Evolutionary conservation across 2,113 vertebrate species (phyloP), one percentile per base, ranked within the genome.

Genomic region (Ramphastos sulfuratus): DNA sequence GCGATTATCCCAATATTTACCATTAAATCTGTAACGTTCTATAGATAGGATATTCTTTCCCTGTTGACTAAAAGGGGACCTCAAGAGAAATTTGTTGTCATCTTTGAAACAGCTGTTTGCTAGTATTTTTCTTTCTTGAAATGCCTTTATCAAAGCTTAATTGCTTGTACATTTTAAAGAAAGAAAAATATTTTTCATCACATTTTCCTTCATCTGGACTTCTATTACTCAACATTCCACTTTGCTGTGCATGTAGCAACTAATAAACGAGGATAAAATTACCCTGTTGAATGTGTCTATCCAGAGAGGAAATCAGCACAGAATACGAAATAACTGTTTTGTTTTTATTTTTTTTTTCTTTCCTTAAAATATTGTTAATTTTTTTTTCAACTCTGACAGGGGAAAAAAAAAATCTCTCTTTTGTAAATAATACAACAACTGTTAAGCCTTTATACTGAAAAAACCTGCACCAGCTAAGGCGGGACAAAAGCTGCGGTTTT

Each of bases 401-500:
- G n/a, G n/a, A n/a, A n/a, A n/a, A n/a, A n/a, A n/a, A n/a, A n/a
- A n/a, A n/a, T 39, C n/a, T 63, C 12, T 15, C 37, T 64, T 79
- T 79, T 28, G 30, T 52, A n/a, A 77, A 72, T 60, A 44, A 63
- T 7, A 50, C 65, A 23, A 54, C 65, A 77, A 61, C 52, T 72
- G 31, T 74, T 80, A 48, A 92, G 65, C 66, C 63, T 94, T 63
- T 48, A 64, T 89, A 78, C 21, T 7, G 52, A 31, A 66, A 86
- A 56, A 71, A 86, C 12, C n/a, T 30, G 83, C 80, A 96, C 59
- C 65, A 66, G 92, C 85, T 80, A 93, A 96, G 76, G 78, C 81
- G 70, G 90, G 93, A 96, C 94, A 97, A 97, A 97, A 97, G 92
- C 92, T 93, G 95, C 27, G 95, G 94, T 97, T 97, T 82, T 97